Conservation (phyloP, 92 coral and sea anemone genomes). For the Porites cylindrica region DNA sequence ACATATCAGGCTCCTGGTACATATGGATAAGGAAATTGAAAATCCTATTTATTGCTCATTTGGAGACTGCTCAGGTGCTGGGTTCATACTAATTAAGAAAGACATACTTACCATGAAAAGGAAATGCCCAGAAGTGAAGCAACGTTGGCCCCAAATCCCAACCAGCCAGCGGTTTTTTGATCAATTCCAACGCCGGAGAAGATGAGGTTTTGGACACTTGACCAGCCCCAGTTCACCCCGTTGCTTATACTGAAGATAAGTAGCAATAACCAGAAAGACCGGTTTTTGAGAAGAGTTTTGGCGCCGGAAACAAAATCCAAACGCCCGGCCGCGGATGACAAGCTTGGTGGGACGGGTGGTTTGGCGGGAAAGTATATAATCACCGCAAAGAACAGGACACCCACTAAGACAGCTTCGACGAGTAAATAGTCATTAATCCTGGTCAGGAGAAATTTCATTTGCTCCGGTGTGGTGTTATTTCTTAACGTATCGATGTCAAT, state of each 20-base stretch:
- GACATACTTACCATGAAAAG: constrained; percentile 88
- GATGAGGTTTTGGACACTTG: constrained; percentile 94
- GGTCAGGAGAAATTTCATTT: constrained; percentile 66
- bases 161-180: constrained; percentile 98
- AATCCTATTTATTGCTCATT: background rate
- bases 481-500: constrained; percentile 77
- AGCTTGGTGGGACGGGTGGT: constrained; percentile 95
- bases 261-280: constrained; percentile 77
- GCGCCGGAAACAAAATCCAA: constrained; percentile 88
- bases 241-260: constrained; percentile 85
- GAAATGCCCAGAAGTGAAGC: constrained; percentile 88
- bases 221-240: constrained; percentile 99
- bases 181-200: constrained; percentile 91
- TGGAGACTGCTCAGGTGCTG: background rate
- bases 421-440: constrained; percentile 91
- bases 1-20: background rate
- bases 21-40: background rate
- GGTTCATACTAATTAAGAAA: background rate
- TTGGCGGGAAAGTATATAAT: constrained; percentile 93
- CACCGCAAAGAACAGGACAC: constrained; percentile 76
- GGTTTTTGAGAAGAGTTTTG: constrained; percentile 79
- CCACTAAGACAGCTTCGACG: constrained; percentile 80
- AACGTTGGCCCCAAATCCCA: constrained; percentile 92
- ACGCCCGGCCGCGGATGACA: constrained; percentile 87
- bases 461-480: constrained; percentile 72